Percentiles rank a stretch among this genome's conserved stretches.
These are phyloP conservation scores for Apis laboriosa DNA, from an alignment of 1,140 invertebrate species.

Conservation along the genomic window DNA sequence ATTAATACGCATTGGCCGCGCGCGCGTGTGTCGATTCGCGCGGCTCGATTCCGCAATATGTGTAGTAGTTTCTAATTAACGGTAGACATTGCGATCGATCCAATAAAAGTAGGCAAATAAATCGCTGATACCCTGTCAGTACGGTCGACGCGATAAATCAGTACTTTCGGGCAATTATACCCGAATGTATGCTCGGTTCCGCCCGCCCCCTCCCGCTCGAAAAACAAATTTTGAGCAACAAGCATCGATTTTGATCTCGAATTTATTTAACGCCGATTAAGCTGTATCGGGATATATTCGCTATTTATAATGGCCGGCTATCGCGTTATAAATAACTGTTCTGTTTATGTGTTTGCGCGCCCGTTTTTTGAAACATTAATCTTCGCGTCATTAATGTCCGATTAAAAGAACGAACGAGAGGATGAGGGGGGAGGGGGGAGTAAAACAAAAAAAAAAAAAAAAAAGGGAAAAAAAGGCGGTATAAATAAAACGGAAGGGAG, in stretches of 20 bases:
- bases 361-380: slow-evolving; percentile 21
- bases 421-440: neutral
- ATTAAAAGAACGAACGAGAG: slow-evolving; percentile 12
- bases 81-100: slow-evolving; percentile 56
- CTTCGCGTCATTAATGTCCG: slow-evolving; percentile 12
- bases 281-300: slow-evolving; percentile 27
- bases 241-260: slow-evolving; percentile 56
- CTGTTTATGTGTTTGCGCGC: neutral
- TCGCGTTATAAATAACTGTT: slow-evolving; percentile 31
- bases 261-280: slow-evolving; percentile 52
- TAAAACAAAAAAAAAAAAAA: neutral
- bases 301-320: slow-evolving; percentile 24
- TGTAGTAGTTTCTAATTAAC: slow-evolving; percentile 68
- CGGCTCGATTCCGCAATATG: slow-evolving; percentile 58
- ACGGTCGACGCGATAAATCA: slow-evolving; percentile 58
- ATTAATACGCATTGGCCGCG: slow-evolving; percentile 63
- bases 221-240: slow-evolving; percentile 60
- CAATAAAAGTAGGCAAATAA: slow-evolving; percentile 65
- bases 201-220: slow-evolving; percentile 13
- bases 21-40: slow-evolving; percentile 49
- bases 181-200: neutral
- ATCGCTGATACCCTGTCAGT: slow-evolving; percentile 59
- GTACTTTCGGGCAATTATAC: slow-evolving; percentile 54
- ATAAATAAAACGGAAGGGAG: neutral
- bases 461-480: neutral